Base-by-base conservation (phyloP, 1,140 invertebrate genomes). In the Panulirus ornatus region DNA sequence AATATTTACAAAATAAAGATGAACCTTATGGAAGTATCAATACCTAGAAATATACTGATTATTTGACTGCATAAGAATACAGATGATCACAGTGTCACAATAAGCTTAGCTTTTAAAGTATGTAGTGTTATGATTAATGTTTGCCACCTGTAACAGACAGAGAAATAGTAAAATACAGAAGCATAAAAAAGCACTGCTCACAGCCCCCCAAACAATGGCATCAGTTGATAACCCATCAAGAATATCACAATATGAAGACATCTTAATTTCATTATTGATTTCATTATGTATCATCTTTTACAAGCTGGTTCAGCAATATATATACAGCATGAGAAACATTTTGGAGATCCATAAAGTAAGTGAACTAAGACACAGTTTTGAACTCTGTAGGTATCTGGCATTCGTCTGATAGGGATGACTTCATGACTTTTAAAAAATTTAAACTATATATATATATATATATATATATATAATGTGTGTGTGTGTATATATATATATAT, bases 1-100 rank as follows among this genome's bases (percentile, higher is more conserved):
- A 66, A 66, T 66, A 66, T 66, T 66, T 66, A 66, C 58, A 66
- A 66, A 27, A 66, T 27, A 66, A 66, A 66, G 5, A 27, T 22
- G 58, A 66, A 6, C n/a, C 58, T 66, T 66, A 66, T 14, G n/a
- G 22, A 66, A 66, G n/a, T 66, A 66, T 66, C 58, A 66, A 66
- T 66, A 66, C 58, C 22, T 66, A 66, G 58, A 66, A 66, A 66
- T 66, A 66, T 66, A 66, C 58, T 66, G 58, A 66, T 66, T 66
- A 66, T 66, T 66, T 27, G 27, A 66, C 58, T 66, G 58, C 30
- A 30, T 66, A 66, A 30, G 22, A 66, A 66, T 66, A 66, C 58
- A 66, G 58, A 5, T 66, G n/a, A 66, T 66, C 58, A 66, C 58
- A 66, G 5, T 47, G 5, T 47, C 58, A 66, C 30, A 66, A 1